phyloP scores from a whole-genome alignment of 2,888 invertebrate species.

The Drosophila anceps region DNA sequence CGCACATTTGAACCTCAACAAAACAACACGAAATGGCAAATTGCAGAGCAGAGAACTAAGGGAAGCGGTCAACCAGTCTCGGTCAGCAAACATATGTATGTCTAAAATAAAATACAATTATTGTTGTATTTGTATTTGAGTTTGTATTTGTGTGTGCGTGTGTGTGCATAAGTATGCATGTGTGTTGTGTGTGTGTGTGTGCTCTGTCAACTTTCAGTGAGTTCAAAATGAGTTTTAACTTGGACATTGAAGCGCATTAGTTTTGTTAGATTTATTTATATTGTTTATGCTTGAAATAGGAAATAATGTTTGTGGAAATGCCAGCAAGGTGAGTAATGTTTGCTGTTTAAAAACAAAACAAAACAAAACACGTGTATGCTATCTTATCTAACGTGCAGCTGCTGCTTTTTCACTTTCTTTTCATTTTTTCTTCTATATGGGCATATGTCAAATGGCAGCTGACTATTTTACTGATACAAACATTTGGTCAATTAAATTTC shows the following conservation, averaged over 20 bases:
- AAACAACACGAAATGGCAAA: constrained; percentile 66
- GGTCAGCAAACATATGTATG: constrained; percentile 50
- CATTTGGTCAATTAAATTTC: not conserved
- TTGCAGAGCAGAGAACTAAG: constrained; percentile 54
- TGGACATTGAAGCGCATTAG: constrained; percentile 60
- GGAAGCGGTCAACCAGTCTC: constrained; percentile 37
- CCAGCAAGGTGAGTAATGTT: not conserved
- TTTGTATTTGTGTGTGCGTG: constrained; percentile 8
- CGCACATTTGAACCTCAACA: constrained; percentile 66
- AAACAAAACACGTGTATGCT: not conserved
- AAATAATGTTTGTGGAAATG: not conserved
- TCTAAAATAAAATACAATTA: constrained; percentile 31
- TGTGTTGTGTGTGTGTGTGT: constrained; percentile 16
- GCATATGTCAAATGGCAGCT: not conserved
- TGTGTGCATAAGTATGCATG: not conserved
- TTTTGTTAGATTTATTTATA: constrained; percentile 36
- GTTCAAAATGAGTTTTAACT: constrained; percentile 71
- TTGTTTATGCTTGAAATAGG: not conserved
- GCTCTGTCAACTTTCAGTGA: constrained; percentile 31
- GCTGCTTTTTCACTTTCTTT: not conserved
- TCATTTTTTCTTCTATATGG: not conserved
- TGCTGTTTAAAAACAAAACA: not conserved
- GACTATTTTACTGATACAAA: not conserved
- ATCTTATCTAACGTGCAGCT: constrained; percentile 1
- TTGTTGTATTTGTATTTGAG: constrained; percentile 1